These are phyloP conservation scores for Hystrix cristata DNA, from an alignment of 2,113 vertebrate genomes.

Conservation along the genomic window DNA sequence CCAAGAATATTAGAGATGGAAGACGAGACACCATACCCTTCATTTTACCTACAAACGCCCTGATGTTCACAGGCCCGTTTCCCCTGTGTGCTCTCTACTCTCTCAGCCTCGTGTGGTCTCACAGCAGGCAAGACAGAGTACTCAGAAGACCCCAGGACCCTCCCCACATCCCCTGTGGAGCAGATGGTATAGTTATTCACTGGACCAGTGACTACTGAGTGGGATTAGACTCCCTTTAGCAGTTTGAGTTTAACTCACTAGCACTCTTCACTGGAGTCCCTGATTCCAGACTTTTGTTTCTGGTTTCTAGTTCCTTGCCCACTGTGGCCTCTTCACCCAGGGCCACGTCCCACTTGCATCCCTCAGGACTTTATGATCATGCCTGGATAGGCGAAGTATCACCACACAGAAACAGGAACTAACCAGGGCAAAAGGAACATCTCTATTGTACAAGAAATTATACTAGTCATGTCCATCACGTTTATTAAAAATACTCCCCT, in stretches of 20 bases:
- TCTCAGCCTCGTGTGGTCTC: neutral
- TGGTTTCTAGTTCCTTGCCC: neutral
- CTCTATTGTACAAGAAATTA: neutral
- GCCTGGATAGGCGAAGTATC: neutral
- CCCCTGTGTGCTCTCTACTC: neutral
- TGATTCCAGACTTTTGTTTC: neutral
- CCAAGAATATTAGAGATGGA: neutral
- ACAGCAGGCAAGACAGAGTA: too few relatives aligned
- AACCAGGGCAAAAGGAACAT: neutral
- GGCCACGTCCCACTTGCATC: neutral
- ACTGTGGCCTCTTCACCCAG: neutral
- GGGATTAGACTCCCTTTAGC: neutral
- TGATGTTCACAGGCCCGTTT: neutral
- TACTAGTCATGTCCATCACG: neutral
- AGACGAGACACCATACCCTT: rapidly evolving
- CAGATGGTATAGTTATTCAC: neutral
- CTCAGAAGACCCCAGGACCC: neutral
- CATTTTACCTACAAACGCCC: neutral
- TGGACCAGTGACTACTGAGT: neutral
- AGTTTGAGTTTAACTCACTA: neutral
- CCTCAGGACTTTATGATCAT: neutral
- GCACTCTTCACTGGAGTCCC: neutral
- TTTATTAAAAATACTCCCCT: neutral
- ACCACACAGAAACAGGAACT: neutral
- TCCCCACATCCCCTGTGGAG: neutral